These are phyloP conservation scores for Craseonycteris thonglongyai DNA, from an alignment of 2,113 vertebrate genomes.

Conservation along the genomic window DNA sequence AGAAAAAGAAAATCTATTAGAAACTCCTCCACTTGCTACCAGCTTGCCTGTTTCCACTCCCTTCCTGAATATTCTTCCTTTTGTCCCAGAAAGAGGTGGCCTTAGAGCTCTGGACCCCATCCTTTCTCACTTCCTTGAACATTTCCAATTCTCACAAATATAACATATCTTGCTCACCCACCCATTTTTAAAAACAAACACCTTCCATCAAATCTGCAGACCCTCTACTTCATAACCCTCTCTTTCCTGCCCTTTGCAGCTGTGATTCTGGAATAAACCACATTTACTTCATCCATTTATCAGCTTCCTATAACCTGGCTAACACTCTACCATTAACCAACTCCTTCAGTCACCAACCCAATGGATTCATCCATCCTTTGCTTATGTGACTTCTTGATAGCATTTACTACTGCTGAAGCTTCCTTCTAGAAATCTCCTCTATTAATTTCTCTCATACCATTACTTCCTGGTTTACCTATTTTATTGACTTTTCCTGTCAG, in stretches of 20 bases:
- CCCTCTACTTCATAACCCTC: not conserved
- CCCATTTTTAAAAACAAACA: not conserved
- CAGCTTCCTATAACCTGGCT: not conserved
- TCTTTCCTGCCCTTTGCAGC: not conserved
- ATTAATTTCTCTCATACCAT: not conserved
- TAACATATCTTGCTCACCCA: not conserved
- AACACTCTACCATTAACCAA: not conserved
- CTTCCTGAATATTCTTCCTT: not conserved
- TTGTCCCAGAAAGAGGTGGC: not conserved
- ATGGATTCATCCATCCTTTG: not conserved
- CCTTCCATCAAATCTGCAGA: not conserved
- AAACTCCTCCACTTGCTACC: not conserved
- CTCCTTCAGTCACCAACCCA: not conserved
- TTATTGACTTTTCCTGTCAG: not conserved
- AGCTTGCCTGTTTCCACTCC: not conserved
- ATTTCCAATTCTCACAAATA: not conserved
- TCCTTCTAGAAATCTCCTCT: not conserved
- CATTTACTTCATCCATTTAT: not conserved
- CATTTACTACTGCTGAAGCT: not conserved
- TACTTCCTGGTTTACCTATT: slow-evolving; percentile 6
- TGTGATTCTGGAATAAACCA: not conserved
- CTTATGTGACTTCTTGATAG: not conserved
- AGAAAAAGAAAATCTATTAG: not conserved
- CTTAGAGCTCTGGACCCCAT: not conserved
- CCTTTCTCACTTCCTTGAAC: not conserved